A percentile compares a stretch with the other conserved stretches of the same genome.
phyloP scores from a whole-genome alignment of 2,797 vertebrate genomes.

The Pitangus sulphuratus region DNA sequence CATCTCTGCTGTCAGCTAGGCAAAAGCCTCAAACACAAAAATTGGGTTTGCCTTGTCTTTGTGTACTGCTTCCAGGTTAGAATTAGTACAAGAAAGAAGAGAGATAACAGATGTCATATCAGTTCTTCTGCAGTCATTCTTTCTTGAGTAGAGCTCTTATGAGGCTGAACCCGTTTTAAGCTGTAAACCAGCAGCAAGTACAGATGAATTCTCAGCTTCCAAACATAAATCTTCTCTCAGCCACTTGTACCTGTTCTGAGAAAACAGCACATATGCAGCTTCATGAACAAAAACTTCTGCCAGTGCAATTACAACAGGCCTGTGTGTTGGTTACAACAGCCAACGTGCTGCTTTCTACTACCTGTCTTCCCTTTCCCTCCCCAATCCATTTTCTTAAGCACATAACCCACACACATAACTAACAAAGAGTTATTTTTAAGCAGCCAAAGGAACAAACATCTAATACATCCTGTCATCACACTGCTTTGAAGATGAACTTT shows the following conservation, averaged over 20 bases:
- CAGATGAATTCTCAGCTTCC: neutral
- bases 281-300: neutral
- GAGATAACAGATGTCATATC: neutral
- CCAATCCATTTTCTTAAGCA: neutral
- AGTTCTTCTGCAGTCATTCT: neutral
- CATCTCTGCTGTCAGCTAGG: neutral
- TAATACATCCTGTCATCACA: neutral
- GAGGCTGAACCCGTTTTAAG: neutral
- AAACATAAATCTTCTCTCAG: neutral
- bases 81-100: neutral
- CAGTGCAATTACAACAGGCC: neutral
- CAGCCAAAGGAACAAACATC: neutral
- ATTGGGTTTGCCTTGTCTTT: neutral
- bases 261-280: neutral
- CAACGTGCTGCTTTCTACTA: neutral
- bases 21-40: neutral
- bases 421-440: neutral
- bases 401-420: neutral
- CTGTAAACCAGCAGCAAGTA: neutral
- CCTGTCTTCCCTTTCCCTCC: neutral
- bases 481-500: neutral
- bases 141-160: neutral
- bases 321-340: neutral
- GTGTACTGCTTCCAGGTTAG: neutral
- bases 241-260: neutral